phyloP scores from a whole-genome alignment of 2,888 invertebrate genomes.

The Stictocephala bisonia region DNA sequence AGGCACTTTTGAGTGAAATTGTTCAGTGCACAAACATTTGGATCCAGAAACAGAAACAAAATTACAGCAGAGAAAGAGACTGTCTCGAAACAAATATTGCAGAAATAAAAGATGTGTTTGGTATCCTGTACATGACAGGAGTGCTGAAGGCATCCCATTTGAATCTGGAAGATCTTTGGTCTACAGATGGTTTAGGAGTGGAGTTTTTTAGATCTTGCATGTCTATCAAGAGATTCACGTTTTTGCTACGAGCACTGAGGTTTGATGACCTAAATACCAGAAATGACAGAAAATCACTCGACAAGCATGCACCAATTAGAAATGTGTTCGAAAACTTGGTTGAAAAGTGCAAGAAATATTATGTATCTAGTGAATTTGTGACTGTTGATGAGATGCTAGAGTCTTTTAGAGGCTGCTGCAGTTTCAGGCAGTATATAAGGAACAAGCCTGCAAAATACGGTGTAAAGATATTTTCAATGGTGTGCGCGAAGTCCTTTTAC shows the following conservation, averaged over 20 bases:
- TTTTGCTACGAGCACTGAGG: constrained; percentile 40
- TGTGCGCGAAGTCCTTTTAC: constrained; percentile 38
- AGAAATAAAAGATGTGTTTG: constrained; percentile 1
- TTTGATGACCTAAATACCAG: constrained; percentile 45
- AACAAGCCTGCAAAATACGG: constrained; percentile 47
- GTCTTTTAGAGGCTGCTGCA: constrained; percentile 41
- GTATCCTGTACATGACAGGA: background rate
- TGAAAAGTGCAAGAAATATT: constrained; percentile 41
- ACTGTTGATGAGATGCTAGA: constrained; percentile 50
- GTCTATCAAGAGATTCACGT: constrained; percentile 5
- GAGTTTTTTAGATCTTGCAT: background rate
- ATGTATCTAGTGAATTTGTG: constrained; percentile 17
- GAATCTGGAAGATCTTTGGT: background rate
- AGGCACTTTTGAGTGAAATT: background rate
- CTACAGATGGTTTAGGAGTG: background rate
- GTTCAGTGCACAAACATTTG: background rate
- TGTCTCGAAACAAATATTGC: background rate
- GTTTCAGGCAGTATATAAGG: constrained; percentile 35
- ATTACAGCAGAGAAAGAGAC: background rate
- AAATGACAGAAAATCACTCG: background rate
- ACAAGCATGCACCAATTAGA: constrained; percentile 44
- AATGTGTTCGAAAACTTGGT: constrained; percentile 31
- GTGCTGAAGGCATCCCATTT: background rate
- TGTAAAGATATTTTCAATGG: constrained; percentile 44
- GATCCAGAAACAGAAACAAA: background rate